phyloP scores from a whole-genome alignment of 1,140 invertebrate species.

The Oryctes rhinoceros region DNA sequence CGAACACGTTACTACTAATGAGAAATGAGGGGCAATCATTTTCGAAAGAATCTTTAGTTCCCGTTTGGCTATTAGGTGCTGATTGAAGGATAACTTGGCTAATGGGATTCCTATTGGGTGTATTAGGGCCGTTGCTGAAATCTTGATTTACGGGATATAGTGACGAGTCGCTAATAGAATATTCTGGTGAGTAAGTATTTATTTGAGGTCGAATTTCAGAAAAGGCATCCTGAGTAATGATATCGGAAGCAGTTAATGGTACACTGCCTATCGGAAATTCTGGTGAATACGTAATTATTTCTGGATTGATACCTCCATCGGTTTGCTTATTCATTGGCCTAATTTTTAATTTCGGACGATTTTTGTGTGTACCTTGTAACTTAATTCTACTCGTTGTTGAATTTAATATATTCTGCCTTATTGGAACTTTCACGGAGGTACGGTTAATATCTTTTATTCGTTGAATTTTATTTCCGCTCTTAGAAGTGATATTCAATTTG shows the following conservation, averaged over 20 bases:
- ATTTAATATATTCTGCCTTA: neutral
- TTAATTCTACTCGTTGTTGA: neutral
- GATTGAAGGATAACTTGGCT: conserved; percentile 39
- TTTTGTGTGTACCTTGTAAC: conserved; percentile 21
- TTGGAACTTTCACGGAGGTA: neutral
- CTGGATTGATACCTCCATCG: neutral
- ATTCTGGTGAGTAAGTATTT: conserved; percentile 53
- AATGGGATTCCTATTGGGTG: neutral
- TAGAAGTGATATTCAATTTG: neutral
- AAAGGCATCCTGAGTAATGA: neutral
- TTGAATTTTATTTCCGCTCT: neutral
- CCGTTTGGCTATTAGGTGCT: neutral
- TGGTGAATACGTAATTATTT: conserved; percentile 1
- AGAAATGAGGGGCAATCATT: conserved; percentile 53
- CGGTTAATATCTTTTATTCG: neutral
- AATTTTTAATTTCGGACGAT: conserved; percentile 18
- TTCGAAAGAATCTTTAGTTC: neutral
- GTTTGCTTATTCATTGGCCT: conserved; percentile 29
- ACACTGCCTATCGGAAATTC: neutral
- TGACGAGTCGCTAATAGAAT: conserved; percentile 47
- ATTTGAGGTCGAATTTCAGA: conserved; percentile 49
- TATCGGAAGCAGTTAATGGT: neutral
- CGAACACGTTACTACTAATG: conserved; percentile 52
- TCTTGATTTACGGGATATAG: neutral
- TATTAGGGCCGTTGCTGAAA: neutral